These are phyloP conservation scores for Argyra leucocephala DNA, from an alignment of 2,888 invertebrate genomes.

Conservation along the genomic window DNA sequence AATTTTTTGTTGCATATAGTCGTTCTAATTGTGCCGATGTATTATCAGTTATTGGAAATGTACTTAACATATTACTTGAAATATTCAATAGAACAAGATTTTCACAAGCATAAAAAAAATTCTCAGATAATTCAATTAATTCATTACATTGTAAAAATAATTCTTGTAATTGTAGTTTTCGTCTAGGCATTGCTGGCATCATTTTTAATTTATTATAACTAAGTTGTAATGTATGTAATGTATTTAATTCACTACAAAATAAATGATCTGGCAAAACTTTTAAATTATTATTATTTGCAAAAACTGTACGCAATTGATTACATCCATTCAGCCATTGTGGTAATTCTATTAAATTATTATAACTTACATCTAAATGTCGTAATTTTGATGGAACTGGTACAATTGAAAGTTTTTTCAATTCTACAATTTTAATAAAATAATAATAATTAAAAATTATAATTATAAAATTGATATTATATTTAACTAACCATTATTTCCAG, in stretches of 20 bases:
- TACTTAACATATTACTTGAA: conserved; percentile 66
- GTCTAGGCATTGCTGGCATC: conserved; percentile 60
- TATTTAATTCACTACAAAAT: conserved; percentile 63
- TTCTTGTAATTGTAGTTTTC: conserved; percentile 57
- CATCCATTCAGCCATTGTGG: conserved; percentile 72
- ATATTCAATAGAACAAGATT: conserved; percentile 62
- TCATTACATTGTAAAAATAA: conserved; percentile 70
- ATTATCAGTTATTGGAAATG: conserved; percentile 55
- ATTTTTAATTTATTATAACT: conserved; percentile 67
- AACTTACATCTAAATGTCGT: conserved; percentile 67
- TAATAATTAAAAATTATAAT: neutral
- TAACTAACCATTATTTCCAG: conserved; percentile 69
- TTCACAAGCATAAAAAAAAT: conserved; percentile 60
- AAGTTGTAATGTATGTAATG: conserved; percentile 62
- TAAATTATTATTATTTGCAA: conserved; percentile 65
- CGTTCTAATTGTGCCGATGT: conserved; percentile 56
- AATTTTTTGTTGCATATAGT: conserved; percentile 66
- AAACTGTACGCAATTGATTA: conserved; percentile 59
- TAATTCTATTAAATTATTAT: conserved; percentile 61
- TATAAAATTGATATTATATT: neutral
- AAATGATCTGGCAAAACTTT: conserved; percentile 62
- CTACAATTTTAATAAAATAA: conserved; percentile 45
- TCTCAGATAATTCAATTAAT: conserved; percentile 62
- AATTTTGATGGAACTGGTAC: conserved; percentile 61
- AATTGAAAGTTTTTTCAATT: conserved; percentile 60